Base-by-base conservation (phyloP, 2,888 invertebrate species). In the Tipula unca region DNA sequence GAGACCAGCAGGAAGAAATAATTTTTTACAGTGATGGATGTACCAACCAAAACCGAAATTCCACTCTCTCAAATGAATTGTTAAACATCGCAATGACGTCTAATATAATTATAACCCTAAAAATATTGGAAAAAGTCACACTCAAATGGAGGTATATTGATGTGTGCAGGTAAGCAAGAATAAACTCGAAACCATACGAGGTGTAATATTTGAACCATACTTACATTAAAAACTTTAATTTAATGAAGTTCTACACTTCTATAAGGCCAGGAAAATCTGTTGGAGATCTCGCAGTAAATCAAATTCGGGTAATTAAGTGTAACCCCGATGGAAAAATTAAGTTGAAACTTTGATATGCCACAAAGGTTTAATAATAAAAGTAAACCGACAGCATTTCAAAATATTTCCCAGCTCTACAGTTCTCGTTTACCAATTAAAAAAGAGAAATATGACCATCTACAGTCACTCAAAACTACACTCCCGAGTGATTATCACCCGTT, bases 21-120 rank as follows among this genome's bases (percentile, higher is more conserved):
- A 32, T 83, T n/a, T 82, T 83, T 3, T 83, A 83, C 29, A 32
- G 83, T 83, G 83, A 83, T 83, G 83, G 83, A 6, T 83, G 83
- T 83, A 83, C 83, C 14, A n/a, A 83, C 14, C 83, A 83, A 13
- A 83, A 83, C n/a, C 14, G 83, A 10, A 83, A 83, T 83, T 29
- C 32, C 14, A 83, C 17, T 32, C 32, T 83, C 13, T 29, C 83
- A 14, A 83, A 83, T 32, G 4, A 29, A 29, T 32, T 83, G n/a
- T 32, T 32, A 25, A 83, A 83, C 17, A 32, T 83, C 3, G 83
- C 83, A 14, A 32, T 32, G 4, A 5, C n/a, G 13, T 10, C 13
- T 0, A 32, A 32, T 32, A 4, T 83, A 29, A 83, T 32, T 32
- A 83, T 32, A 32, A 83, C n/a, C 5, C 83, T 32, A 83, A 83